phyloP scores from a whole-genome alignment of 2,888 invertebrate genomes.

The Volucella inanis region DNA sequence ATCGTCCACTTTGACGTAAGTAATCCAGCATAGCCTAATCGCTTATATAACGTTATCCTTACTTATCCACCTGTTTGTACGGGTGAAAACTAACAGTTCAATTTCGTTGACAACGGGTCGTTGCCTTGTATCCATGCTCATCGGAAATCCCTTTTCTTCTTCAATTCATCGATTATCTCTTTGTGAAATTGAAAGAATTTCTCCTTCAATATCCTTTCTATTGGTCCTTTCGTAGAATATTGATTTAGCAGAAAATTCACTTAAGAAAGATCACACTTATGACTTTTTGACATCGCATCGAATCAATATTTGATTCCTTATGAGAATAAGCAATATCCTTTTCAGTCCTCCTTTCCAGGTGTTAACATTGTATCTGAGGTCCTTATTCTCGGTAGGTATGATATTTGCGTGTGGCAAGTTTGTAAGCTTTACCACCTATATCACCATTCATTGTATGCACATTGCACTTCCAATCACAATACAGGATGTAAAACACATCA shows the following conservation, averaged over 20 bases:
- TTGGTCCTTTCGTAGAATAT: conserved; percentile 29
- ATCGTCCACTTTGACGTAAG: conserved; percentile 17
- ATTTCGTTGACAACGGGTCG: conserved; percentile 66
- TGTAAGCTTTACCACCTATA: conserved; percentile 40
- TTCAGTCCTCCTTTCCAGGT: conserved; percentile 13
- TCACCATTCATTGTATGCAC: conserved; percentile 31
- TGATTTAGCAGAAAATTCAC: background rate
- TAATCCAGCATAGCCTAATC: conserved; percentile 47
- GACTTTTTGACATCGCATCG: conserved; percentile 56
- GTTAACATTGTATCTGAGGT: conserved; percentile 32
- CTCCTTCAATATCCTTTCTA: background rate
- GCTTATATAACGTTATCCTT: conserved; percentile 54
- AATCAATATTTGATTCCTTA: conserved; percentile 65
- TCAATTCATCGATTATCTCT: background rate
- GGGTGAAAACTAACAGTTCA: conserved; percentile 66
- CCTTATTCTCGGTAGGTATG: conserved; percentile 1
- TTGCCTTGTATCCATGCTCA: conserved; percentile 18
- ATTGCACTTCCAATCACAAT: conserved; percentile 61
- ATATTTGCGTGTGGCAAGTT: conserved; percentile 55
- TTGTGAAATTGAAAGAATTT: background rate
- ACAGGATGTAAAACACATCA: conserved; percentile 61
- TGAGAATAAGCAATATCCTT: conserved; percentile 17
- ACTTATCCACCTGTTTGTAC: conserved; percentile 60
- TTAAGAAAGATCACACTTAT: conserved; percentile 47
- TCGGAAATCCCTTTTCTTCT: conserved; percentile 6